Conservation (phyloP, 2,113 vertebrate species). For the Telmatochromis bifrenatus region DNA sequence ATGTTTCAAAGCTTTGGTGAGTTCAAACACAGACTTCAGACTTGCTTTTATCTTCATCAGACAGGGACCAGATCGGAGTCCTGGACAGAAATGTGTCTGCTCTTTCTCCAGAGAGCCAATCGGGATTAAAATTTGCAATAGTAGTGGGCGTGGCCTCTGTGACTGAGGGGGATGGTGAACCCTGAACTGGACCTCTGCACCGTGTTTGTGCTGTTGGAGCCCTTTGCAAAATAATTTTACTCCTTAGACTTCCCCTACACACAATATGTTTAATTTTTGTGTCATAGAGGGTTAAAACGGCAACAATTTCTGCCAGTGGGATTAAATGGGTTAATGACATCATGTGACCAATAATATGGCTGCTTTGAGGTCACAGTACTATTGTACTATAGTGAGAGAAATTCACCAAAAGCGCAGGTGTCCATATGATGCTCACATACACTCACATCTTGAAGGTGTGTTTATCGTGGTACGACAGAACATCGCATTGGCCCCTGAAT, state of each 20-base stretch:
- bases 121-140: neutral
- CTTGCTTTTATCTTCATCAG: neutral
- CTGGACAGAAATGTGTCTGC: neutral
- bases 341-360: neutral
- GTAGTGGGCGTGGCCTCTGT: neutral
- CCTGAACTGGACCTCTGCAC: neutral
- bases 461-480: fast-evolving
- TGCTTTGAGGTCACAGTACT: neutral
- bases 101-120: neutral
- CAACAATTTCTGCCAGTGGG: fast-evolving
- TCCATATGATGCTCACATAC: neutral
- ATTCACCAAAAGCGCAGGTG: neutral
- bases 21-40: neutral
- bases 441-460: neutral
- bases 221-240: neutral
- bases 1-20: fast-evolving
- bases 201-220: neutral
- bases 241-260: neutral
- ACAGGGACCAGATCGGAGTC: fast-evolving
- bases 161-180: neutral
- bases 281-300: neutral
- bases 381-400: neutral
- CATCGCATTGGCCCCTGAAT: neutral
- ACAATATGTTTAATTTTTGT: neutral
- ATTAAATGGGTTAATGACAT: neutral